Conservation (phyloP, 2,888 invertebrate genomes). For the Carcina quercana region DNA sequence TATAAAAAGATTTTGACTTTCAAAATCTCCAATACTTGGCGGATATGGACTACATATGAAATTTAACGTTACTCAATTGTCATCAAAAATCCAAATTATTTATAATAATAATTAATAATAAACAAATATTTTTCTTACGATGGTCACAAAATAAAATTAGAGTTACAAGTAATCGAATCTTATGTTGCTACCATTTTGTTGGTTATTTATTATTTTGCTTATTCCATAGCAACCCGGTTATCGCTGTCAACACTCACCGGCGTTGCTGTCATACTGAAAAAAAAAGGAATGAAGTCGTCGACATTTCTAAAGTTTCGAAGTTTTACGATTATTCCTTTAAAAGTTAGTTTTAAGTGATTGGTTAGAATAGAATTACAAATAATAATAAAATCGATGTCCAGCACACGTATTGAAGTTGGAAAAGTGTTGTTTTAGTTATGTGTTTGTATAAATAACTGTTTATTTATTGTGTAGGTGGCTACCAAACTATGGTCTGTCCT, state of each 20-base stretch:
- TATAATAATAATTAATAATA: no score
- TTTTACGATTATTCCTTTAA: slow-evolving; percentile 31
- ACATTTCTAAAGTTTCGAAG: slow-evolving; percentile 52
- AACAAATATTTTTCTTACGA: no score
- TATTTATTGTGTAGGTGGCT: slow-evolving; percentile 69
- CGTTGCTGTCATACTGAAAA: slow-evolving; percentile 12
- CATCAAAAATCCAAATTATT: no score
- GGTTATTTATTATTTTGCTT: no score
- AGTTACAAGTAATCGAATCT: no score
- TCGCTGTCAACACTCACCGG: slow-evolving; percentile 8
- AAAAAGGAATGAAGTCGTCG: slow-evolving; percentile 41
- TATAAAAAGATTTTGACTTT: no score
- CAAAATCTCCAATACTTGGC: no score
- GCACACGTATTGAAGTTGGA: slow-evolving; percentile 13
- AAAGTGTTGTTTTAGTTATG: slow-evolving; percentile 29
- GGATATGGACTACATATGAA: no score
- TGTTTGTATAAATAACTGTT: slow-evolving; percentile 53
- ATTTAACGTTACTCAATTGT: no score
- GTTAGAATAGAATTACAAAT: slow-evolving; percentile 10
- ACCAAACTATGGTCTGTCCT: slow-evolving; percentile 39
- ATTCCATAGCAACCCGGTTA: no score
- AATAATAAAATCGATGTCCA: slow-evolving; percentile 14
- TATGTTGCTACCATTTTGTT: no score
- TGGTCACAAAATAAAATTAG: no score
- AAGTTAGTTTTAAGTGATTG: slow-evolving; percentile 27